Evolutionary conservation across 1,140 invertebrate species (phyloP), one percentile per base, ranked within the genome.

Genomic region (Choristoneura fumiferana): DNA sequence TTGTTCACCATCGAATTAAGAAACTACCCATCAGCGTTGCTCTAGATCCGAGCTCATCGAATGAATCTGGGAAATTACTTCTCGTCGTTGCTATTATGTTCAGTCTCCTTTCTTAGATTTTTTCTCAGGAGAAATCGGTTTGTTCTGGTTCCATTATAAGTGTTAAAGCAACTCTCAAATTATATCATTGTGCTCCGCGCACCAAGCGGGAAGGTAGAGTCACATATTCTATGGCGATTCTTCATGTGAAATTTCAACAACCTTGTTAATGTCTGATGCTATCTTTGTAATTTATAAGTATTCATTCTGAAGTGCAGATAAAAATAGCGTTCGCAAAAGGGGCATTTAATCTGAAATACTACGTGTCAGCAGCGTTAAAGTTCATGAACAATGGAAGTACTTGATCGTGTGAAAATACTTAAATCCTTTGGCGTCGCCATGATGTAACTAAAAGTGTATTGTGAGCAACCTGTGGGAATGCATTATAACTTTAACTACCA

Each of bases 31-130:
- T 56, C 35, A 29, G 8, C 54, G 61, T 57, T 68, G 81, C 57
- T 75, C 79, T 71, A 84, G 74, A 82, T 87, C 63, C 58, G 18
- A 65, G 49, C 55, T 70, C 66, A 71, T 73, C 63, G 63, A 72
- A 73, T 65, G 58, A 67, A 73, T 76, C 74, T 83, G 76, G 73
- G 79, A 85, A 84, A 83, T 74, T 66, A 62, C 68, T 74, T 77
- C 66, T 73, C 65, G 62, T 61, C 72, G 58, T 65, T 76, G 54
- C 71, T 65, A 75, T 81, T 78, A 81, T 74, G 69, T 78, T 68
- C 56, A 68, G 60, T 58, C 65, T 70, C 58, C 67, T 74, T 80
- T 71, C 71, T 76, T 78, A 72, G 63, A 64, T 71, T 67, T 73
- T 58, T 80, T 86, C 78, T 74, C 70, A 74, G 56, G 73, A 76